Conservation (phyloP, 1,140 invertebrate species). For the Anastrepha obliqua region DNA sequence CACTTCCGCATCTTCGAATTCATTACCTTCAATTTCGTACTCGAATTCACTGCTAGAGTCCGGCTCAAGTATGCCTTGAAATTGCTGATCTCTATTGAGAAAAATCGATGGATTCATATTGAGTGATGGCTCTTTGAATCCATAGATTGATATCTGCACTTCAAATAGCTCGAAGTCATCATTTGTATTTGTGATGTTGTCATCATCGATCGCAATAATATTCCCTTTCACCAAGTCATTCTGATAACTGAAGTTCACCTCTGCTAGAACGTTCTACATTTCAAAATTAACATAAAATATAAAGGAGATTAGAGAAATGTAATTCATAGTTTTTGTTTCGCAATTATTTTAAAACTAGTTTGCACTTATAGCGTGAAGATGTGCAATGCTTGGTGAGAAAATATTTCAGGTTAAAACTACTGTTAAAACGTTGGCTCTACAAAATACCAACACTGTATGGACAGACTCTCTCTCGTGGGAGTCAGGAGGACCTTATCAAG, state of each 20-base stretch:
- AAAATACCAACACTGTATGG: too few species aligned
- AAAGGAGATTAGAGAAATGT: neutral
- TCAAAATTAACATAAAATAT: neutral
- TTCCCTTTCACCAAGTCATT: constrained; percentile 63
- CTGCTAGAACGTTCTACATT: constrained; percentile 66
- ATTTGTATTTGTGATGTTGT: constrained; percentile 45
- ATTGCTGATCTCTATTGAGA: constrained; percentile 64
- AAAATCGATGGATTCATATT: constrained; percentile 61
- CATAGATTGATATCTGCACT: constrained; percentile 66
- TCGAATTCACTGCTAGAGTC: constrained; percentile 40
- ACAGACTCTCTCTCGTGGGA: too few species aligned
- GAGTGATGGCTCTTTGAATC: constrained; percentile 61
- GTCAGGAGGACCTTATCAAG: too few species aligned
- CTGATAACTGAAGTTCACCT: constrained; percentile 68
- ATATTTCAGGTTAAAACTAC: too few species aligned
- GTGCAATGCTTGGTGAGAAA: too few species aligned
- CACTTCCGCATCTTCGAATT: constrained; percentile 7
- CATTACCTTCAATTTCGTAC: constrained; percentile 43
- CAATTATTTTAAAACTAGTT: too few species aligned
- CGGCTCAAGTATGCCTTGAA: constrained; percentile 60
- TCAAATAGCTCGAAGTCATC: constrained; percentile 59
- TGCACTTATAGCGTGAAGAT: too few species aligned
- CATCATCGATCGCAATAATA: constrained; percentile 54
- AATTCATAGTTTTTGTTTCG: too few species aligned
- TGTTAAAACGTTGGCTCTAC: too few species aligned